These are phyloP conservation scores for Pantelozetes paolii DNA, from an alignment of 2,888 invertebrate genomes.

Conservation along the genomic window DNA sequence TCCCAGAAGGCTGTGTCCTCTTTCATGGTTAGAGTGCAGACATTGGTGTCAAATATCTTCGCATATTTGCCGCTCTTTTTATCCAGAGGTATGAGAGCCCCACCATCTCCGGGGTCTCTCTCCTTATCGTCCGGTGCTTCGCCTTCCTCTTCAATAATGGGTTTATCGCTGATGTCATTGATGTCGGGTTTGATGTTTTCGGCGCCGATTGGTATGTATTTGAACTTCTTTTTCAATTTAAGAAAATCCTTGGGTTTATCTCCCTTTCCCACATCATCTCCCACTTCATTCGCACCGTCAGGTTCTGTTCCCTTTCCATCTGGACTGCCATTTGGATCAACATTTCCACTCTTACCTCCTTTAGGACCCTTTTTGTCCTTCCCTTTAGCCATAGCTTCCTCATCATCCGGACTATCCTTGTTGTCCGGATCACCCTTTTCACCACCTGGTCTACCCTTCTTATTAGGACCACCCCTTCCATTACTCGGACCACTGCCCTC, in stretches of 20 bases:
- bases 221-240: neutral
- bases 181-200: neutral
- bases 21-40: neutral
- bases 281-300: neutral
- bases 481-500: neutral
- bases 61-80: neutral
- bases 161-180: slow-evolving; percentile 3
- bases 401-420: neutral
- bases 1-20: neutral
- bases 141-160: neutral
- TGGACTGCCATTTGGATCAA: neutral
- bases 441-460: neutral
- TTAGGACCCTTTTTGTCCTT: too few species aligned
- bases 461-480: too few species aligned
- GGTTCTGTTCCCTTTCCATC: neutral
- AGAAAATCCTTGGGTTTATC: neutral
- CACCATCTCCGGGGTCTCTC: neutral
- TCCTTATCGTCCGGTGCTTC: neutral
- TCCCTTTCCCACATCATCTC: neutral
- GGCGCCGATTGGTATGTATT: neutral
- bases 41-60: neutral
- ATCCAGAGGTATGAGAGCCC: neutral
- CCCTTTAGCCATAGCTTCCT: neutral
- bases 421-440: too few species aligned
- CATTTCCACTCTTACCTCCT: neutral